Evolutionary conservation across 1,140 invertebrate genomes (phyloP), one percentile per base, ranked within the genome.

Genomic region (Helicoverpa zea): DNA sequence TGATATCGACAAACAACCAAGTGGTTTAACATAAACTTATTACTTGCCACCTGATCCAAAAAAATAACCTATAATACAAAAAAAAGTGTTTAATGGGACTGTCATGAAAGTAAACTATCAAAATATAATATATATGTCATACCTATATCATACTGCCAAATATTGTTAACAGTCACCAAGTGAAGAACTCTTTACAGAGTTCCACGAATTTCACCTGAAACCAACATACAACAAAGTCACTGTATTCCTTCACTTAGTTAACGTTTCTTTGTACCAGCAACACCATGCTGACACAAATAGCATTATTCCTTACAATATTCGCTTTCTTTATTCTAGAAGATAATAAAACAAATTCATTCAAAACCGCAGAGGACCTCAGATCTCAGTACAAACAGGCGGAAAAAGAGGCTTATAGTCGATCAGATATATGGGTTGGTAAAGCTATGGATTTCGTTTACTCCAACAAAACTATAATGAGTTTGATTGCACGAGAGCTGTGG

Each of bases 381-480:
- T 78, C 86, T 23, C 83, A 89, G 23, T 87, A 88, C 29, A 86
- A 86, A 12, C 87, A 89, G 30, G 72, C 86, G 10, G 84, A 87
- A 52, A 87, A 89, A 1, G 84, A 92, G 0, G 75, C 84, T 4
- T 90, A 86, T 59, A 89, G 61, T n/a, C 87, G 87, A 1, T 85
- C 89, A 3, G 92, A 93, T 59, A 75, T 76, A 2, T 68, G 90
- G 18, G 90, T 94, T 0, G 92, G 92, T 3, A 91, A 90, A 76
- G 90, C 88, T 2, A 91, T 94, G 88, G 91, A 94, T 81, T 92
- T 92, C 9, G 88, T 92, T 1, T 90, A 92, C 63, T 92, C 91
- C 1, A 94, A 94, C 74, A 90, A 85, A 80, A 94, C 91, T 7
- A 78, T 94, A 1, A 92, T 94, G 90, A 91, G 89, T 76, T 76